Conservation (phyloP, 2,888 invertebrate species). For the Deilephila elpenor region DNA sequence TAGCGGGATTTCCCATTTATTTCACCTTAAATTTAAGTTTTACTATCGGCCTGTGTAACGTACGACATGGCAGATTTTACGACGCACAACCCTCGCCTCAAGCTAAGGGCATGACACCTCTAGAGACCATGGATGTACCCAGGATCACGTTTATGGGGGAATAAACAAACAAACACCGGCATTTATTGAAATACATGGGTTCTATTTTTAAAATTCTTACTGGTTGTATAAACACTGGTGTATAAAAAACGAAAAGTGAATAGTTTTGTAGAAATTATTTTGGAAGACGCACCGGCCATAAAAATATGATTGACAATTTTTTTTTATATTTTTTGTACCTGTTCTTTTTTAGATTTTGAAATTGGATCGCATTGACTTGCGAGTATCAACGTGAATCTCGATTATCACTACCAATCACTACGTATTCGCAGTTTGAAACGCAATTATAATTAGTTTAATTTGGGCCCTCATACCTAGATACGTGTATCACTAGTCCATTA, state of each 20-base stretch:
- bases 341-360: too few species aligned
- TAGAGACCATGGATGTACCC: slow-evolving; percentile 14
- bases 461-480: neutral
- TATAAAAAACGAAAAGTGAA: neutral
- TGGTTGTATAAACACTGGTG: neutral
- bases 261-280: too few species aligned
- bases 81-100: slow-evolving; percentile 8
- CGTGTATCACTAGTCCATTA: neutral
- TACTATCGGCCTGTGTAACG: slow-evolving; percentile 1
- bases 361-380: too few species aligned
- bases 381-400: too few species aligned
- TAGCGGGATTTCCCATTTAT: neutral
- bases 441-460: neutral
- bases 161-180: slow-evolving; percentile 8
- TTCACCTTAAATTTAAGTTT: slow-evolving; percentile 16
- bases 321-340: too few species aligned
- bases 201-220: neutral
- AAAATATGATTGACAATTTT: too few species aligned
- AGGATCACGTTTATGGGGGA: slow-evolving; percentile 22
- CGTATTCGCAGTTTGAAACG: too few species aligned
- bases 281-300: too few species aligned
- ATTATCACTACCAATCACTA: too few species aligned
- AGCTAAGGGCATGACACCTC: slow-evolving; percentile 11
- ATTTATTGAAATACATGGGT: neutral
- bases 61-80: slow-evolving; percentile 17